These are phyloP conservation scores for Alosa alosa DNA, from an alignment of 2,113 vertebrate species.

Conservation along the genomic window DNA sequence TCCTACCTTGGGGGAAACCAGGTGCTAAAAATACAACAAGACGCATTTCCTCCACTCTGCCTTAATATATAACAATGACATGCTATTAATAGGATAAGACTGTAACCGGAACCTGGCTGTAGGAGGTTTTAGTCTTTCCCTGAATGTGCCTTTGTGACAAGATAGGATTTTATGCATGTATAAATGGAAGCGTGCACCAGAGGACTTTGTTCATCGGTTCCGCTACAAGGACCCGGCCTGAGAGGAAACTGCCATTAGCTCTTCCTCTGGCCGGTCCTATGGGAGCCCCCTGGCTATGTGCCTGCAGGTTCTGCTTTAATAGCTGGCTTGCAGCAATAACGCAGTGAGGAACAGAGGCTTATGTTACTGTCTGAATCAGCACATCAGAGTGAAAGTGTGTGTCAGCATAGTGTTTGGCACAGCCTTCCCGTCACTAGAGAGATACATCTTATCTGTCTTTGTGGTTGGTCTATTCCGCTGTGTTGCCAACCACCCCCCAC, in stretches of 20 bases:
- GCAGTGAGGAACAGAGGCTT: background rate
- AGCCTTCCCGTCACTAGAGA: background rate
- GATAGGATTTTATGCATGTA: background rate
- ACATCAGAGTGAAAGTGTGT: background rate
- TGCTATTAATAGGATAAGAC: background rate
- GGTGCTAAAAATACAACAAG: background rate
- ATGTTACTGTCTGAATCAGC: constrained; percentile 4
- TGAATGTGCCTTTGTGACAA: background rate
- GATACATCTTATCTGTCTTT: background rate
- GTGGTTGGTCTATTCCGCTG: background rate
- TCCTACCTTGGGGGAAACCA: background rate
- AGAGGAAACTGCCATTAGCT: background rate
- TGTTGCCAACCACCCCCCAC: background rate
- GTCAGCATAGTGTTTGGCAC: background rate
- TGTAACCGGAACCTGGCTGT: background rate
- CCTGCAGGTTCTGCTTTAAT: background rate
- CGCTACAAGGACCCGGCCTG: background rate
- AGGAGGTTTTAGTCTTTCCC: background rate
- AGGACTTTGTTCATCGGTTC: background rate
- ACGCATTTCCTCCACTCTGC: background rate
- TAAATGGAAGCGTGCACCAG: background rate
- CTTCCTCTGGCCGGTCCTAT: background rate
- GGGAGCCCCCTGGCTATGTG: background rate
- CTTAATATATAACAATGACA: background rate
- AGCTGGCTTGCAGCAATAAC: background rate